Evolutionary conservation across 2,888 invertebrate species (phyloP), one percentile per base, ranked within the genome.

Genomic region (Papilio protenor): DNA sequence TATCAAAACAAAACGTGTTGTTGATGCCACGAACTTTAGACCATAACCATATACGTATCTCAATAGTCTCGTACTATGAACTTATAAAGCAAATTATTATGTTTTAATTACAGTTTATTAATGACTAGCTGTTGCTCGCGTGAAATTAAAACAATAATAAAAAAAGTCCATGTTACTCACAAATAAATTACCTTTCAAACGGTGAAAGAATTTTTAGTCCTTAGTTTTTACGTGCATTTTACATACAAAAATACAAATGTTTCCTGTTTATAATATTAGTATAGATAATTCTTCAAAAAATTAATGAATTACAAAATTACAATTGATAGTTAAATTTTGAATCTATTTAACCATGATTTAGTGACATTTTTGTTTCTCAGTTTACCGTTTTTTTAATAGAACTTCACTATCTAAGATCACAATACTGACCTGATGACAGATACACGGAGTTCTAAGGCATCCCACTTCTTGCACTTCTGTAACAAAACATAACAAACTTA

Each of bases 391-490:
- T 12, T 21, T 23, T 5, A 47, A 27, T 55, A 27, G 27, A 18
- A 45, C 23, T 55, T 14, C 21, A 55, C n/a, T 1, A 55, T 6
- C 21, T 59, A 11, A 16, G 11, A 49, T 71, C 27, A 78, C 83
- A 77, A 79, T 82, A 81, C 79, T 89, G 83, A 92, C 94, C 91
- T 91, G 88, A 86, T 85, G 84, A 84, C 82, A 87, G 87, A 87
- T 87, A 87, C 89, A 88, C 88, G 87, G 85, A 40, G 14, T 55
- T 27, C 82, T 85, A 85, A 86, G 87, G 87, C 93, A 93, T 94
- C 88, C 90, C 92, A 89, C 87, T 87, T 87, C 87, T 86, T 93
- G 94, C 94, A 94, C 94, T 88, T 87, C 94, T 94, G 92, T 77
- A 93, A 93, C 89, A 92, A 92, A 83, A 66, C 81, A 83, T 83